phyloP scores from a whole-genome alignment of 2,113 vertebrate species.

The Pedionomus torquatus region DNA sequence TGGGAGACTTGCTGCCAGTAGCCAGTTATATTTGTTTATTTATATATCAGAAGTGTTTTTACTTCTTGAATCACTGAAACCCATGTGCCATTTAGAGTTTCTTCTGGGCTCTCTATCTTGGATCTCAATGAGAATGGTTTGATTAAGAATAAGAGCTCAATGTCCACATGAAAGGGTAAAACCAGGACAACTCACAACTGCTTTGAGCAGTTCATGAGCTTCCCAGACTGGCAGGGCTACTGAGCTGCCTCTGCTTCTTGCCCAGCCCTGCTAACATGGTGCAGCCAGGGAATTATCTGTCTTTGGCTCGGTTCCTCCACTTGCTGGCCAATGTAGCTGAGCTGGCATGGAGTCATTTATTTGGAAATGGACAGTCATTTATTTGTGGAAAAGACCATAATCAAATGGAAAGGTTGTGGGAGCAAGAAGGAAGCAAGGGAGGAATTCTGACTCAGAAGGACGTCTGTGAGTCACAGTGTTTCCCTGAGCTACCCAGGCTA shows the following conservation, averaged over 20 bases:
- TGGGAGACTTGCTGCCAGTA: neutral
- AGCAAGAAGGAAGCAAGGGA: neutral
- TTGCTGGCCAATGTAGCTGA: neutral
- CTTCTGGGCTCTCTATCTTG: neutral
- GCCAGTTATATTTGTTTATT: slow-evolving; percentile 13
- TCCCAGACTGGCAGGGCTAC: neutral
- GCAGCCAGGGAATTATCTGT: neutral
- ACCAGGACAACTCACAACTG: neutral
- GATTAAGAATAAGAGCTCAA: neutral
- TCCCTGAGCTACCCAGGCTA: neutral
- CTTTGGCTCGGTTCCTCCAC: neutral
- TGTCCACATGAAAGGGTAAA: neutral
- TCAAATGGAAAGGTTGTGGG: neutral
- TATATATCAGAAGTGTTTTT: neutral
- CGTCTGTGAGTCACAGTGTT: neutral
- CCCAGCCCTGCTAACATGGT: neutral
- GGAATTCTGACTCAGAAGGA: neutral
- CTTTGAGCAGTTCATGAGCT: neutral
- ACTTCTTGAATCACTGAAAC: neutral
- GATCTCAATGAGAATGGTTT: neutral
- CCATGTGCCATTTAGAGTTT: neutral
- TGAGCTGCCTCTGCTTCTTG: neutral
- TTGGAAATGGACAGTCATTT: neutral
- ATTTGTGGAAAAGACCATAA: neutral
- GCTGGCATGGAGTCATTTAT: neutral